A percentile compares a stretch with the other conserved stretches of the same genome.
Evolutionary conservation across 2,888 invertebrate genomes (phyloP).

Genomic region (Meganola albula): DNA sequence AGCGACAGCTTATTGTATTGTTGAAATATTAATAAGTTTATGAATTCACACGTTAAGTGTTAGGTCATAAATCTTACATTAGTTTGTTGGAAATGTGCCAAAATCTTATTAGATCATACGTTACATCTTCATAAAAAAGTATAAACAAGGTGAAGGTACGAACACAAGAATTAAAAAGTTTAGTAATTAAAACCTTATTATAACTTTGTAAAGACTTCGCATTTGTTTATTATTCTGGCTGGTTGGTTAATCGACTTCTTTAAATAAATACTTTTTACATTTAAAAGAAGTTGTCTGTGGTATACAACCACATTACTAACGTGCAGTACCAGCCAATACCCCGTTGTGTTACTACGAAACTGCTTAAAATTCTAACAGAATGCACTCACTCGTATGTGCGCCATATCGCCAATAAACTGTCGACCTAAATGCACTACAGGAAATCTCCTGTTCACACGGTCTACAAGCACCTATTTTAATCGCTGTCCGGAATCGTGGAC

Average conservation of each 20-base stretch:
- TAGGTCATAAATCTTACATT: conserved; percentile 33
- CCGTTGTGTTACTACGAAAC: conserved; percentile 54
- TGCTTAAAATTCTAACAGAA: conserved; percentile 71
- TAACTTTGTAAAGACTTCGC: too few species aligned
- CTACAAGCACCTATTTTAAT: conserved; percentile 25
- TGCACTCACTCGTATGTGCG: conserved; percentile 50
- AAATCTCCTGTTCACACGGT: conserved; percentile 59
- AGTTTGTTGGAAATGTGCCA: conserved; percentile 40
- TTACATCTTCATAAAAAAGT: too few species aligned
- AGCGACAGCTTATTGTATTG: too few species aligned
- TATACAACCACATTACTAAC: too few species aligned
- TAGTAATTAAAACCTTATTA: too few species aligned
- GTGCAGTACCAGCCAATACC: conserved; percentile 38
- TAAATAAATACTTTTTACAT: conserved; percentile 19
- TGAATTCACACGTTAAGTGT: conserved; percentile 27
- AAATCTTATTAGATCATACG: conserved; percentile 30
- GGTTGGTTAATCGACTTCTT: conserved; percentile 43
- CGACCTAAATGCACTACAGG: conserved; percentile 64
- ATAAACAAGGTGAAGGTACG: too few species aligned
- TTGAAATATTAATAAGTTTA: conserved; percentile 28
- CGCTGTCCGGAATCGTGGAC: too few species aligned
- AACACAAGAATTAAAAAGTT: too few species aligned
- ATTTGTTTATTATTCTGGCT: too few species aligned
- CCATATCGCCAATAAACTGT: conserved; percentile 59
- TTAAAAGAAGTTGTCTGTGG: too few species aligned